Evolutionary conservation across 1,140 invertebrate genomes (phyloP).

Genomic region (Elysia chlorotica): DNA sequence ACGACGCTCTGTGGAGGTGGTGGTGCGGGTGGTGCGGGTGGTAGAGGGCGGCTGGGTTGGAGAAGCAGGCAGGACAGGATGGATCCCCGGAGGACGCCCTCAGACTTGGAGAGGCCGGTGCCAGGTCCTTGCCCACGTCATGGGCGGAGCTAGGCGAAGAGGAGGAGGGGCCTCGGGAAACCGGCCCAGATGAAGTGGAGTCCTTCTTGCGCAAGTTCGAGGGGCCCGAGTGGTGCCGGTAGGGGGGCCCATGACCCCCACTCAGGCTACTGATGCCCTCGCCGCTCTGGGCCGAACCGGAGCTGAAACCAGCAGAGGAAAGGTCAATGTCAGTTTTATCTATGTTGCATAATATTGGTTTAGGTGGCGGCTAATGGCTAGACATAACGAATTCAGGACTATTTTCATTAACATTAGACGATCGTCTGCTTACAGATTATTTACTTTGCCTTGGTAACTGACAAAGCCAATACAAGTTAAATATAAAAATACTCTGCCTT

Average conservation of each 20-base stretch:
- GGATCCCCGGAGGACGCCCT: not conserved
- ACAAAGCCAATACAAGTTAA: not conserved
- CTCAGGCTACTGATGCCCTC: conserved; percentile 27
- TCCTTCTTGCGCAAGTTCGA: conserved; percentile 18
- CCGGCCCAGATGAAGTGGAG: conserved; percentile 4
- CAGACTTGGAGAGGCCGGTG: not conserved
- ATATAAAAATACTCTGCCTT: not conserved
- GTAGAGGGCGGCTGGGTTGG: conserved; percentile 1
- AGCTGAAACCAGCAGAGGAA: conserved; percentile 15
- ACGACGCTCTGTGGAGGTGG: not conserved
- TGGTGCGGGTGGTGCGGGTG: too few species aligned
- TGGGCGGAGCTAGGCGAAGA: conserved; percentile 14
- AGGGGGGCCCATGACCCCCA: conserved; percentile 25
- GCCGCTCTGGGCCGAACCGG: conserved; percentile 28
- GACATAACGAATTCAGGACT: not conserved
- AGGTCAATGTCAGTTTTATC: too few species aligned
- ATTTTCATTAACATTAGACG: too few species aligned
- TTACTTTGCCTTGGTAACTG: not conserved
- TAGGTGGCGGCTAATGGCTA: not conserved
- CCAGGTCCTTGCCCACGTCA: conserved; percentile 6
- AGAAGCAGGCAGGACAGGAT: too few species aligned
- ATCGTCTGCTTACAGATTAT: not conserved
- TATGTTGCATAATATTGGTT: too few species aligned
- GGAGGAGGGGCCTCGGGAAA: conserved; percentile 13
- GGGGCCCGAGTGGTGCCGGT: conserved; percentile 17